Percentiles rank a stretch among this genome's conserved stretches.
These are phyloP conservation scores for Drosophila mettleri DNA, from an alignment of 2,888 invertebrate species.

Conservation along the genomic window DNA sequence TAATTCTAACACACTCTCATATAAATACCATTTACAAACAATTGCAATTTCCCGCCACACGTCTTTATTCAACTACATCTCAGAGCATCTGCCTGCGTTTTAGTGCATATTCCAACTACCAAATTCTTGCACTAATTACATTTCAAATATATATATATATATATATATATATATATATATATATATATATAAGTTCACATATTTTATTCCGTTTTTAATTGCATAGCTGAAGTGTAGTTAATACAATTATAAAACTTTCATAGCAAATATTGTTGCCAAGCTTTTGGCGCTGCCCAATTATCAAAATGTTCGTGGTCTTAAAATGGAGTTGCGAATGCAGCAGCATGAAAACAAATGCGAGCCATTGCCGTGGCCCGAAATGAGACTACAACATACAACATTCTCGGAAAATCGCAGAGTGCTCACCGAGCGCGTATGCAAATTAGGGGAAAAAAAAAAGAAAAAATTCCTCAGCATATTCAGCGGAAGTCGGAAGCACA, in stretches of 20 bases:
- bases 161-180: neutral
- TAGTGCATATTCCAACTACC: neutral
- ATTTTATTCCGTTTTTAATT: conserved; percentile 1
- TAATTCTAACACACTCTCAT: neutral
- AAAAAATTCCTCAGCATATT: conserved; percentile 52
- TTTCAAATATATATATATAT: neutral
- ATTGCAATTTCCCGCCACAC: neutral
- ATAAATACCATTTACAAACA: neutral
- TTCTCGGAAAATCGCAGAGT: conserved; percentile 14
- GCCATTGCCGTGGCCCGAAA: neutral
- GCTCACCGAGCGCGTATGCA: conserved; percentile 43
- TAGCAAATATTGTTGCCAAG: neutral
- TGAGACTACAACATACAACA: neutral
- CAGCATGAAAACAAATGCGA: conserved; percentile 1
- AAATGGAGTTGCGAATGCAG: conserved; percentile 8
- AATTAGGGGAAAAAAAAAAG: too few species aligned
- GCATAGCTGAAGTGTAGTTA: neutral
- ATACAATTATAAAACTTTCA: neutral
- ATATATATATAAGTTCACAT: neutral
- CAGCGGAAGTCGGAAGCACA: conserved; percentile 70
- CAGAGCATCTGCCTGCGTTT: neutral
- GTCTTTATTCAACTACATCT: neutral
- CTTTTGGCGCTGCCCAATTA: neutral
- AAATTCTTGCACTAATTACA: conserved; percentile 2
- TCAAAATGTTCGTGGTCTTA: conserved; percentile 1